Evolutionary conservation across 2,888 invertebrate species (phyloP), one percentile per base, ranked within the genome.

Genomic region (Sisyra nigra): DNA sequence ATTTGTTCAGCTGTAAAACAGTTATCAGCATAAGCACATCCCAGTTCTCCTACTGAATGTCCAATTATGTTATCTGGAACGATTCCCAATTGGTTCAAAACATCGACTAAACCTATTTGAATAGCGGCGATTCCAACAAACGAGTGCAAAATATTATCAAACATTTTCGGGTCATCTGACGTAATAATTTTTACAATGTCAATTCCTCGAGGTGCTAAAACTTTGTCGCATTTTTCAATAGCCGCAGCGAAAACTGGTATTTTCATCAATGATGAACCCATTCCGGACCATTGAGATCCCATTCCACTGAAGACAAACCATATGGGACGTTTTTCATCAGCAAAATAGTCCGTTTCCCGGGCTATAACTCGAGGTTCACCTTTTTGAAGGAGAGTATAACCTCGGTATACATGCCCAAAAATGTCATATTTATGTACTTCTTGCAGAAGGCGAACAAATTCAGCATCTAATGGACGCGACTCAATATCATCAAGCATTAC

Each of bases 21-120:
- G 0, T 84, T 86, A 57, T 93, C 91, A 4, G 86, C 88, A 63
- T 94, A 94, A 0, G 84, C 91, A 58, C 91, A 89, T 1, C 83
- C 84, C 2, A 94, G 66, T 58, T 93, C 92, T 10, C 94, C 93
- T 0, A 86, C 81, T 4, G 91, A 91, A 60, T 89, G 86, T 2
- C 92, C 59, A 19, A 55, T 48, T 9, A 53, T 44, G 6, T 44
- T 44, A 33, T 52, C 50, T 3, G 54, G 52, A n/a, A 49, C 43
- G 1, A 61, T 11, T 38, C 68, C 67, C 44, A 72, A 50, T 8
- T 63, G 54, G 52, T 65, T 70, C 31, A 74, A 51, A 2, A 74
- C 48, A 47, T 73, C 71, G 48, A 53, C 49, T 6, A 60, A 39
- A 18, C 52, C 54, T 30, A 59, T 47, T 49, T 77, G 85, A 11